Percentiles rank a stretch among this genome's conserved stretches.
phyloP scores from a whole-genome alignment of 1,140 invertebrate genomes.

The Polypedilum vanderplanki region DNA sequence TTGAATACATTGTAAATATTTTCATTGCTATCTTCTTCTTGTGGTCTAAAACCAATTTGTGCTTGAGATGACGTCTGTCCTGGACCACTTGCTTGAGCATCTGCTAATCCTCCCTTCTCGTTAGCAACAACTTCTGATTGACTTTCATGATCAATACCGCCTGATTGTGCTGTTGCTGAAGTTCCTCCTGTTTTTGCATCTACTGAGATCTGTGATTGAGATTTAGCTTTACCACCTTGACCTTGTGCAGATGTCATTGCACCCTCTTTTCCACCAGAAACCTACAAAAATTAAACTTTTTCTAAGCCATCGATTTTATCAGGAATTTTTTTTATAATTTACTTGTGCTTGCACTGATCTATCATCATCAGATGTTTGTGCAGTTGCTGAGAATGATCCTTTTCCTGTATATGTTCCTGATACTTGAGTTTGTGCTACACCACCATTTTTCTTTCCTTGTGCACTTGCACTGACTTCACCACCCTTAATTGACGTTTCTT shows the following conservation, averaged over 20 bases:
- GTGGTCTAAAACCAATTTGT: conserved; percentile 74
- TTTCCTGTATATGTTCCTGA: conserved; percentile 65
- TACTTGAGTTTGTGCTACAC: conserved; percentile 69
- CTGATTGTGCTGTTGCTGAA: conserved; percentile 63
- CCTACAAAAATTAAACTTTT: conserved; percentile 46
- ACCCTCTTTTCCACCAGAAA: conserved; percentile 64
- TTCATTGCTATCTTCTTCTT: conserved; percentile 48
- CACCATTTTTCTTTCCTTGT: conserved; percentile 62
- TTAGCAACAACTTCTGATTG: conserved; percentile 55
- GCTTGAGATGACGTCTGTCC: conserved; percentile 78
- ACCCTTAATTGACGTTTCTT: conserved; percentile 57
- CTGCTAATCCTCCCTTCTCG: conserved; percentile 69
- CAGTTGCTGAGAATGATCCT: conserved; percentile 72
- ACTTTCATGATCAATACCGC: conserved; percentile 62
- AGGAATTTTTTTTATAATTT: no score
- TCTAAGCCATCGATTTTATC: no score
- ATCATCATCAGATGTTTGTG: conserved; percentile 65
- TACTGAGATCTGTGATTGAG: conserved; percentile 68
- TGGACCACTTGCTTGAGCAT: conserved; percentile 73
- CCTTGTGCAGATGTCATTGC: conserved; percentile 67
- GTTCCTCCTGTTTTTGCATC: conserved; percentile 64
- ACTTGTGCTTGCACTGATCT: conserved; percentile 63
- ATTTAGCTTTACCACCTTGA: conserved; percentile 61
- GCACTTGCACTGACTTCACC: conserved; percentile 66
- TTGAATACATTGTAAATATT: conserved; percentile 51